These are phyloP conservation scores for Syrista parreyssii DNA, from an alignment of 2,888 invertebrate species.

Conservation along the genomic window DNA sequence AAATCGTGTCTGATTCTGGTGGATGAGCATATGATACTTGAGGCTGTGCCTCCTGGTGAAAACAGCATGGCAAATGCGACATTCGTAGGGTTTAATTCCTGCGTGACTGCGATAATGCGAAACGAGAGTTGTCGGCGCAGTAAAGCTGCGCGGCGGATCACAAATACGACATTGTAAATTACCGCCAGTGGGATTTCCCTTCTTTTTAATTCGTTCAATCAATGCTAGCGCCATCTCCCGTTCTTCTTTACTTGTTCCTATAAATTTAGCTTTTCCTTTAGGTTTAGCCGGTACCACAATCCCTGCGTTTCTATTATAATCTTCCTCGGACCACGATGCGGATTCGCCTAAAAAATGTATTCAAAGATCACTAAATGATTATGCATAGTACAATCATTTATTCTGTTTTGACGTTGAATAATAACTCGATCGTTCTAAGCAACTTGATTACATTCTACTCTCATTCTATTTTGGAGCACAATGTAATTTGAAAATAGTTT, in stretches of 20 bases:
- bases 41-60: constrained; percentile 72
- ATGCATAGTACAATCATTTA: background rate
- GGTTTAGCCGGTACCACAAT: constrained; percentile 54
- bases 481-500: background rate
- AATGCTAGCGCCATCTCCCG: constrained; percentile 68
- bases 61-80: constrained; percentile 70
- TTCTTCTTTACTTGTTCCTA: constrained; percentile 66
- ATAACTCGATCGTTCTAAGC: background rate
- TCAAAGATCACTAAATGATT: background rate
- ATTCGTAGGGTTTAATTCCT: constrained; percentile 73
- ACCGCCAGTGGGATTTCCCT: constrained; percentile 60
- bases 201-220: constrained; percentile 65
- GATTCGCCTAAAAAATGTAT: constrained; percentile 7
- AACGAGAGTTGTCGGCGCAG: constrained; percentile 71
- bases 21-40: constrained; percentile 73
- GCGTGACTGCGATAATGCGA: constrained; percentile 73
- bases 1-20: constrained; percentile 71
- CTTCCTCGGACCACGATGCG: constrained; percentile 27
- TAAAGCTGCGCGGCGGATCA: constrained; percentile 69
- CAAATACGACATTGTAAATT: constrained; percentile 70
- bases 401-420: background rate
- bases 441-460: background rate
- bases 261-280: constrained; percentile 67
- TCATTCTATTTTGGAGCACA: background rate
- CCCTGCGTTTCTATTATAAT: constrained; percentile 19